Evolutionary conservation across 2,797 vertebrate species (phyloP).

Genomic region (Naso thynnoides): DNA sequence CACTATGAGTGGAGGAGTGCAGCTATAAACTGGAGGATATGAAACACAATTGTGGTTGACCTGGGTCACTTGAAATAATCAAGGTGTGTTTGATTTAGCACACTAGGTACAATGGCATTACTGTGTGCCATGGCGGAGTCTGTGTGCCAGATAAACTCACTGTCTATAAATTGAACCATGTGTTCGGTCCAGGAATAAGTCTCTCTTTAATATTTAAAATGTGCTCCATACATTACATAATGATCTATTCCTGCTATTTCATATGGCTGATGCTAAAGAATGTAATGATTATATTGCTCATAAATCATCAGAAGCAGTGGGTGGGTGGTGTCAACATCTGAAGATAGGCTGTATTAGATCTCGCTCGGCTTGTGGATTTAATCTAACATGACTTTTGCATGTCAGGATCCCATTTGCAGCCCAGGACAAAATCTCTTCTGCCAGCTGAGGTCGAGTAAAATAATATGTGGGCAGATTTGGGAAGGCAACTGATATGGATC

Average conservation of each 20-base stretch:
- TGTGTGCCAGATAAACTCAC: conserved; percentile 26
- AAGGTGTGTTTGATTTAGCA: conserved; percentile 74
- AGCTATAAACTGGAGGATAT: conserved; percentile 76
- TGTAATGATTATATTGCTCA: conserved; percentile 61
- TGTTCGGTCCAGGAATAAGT: conserved; percentile 27
- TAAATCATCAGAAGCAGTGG: conserved; percentile 62
- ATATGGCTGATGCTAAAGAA: conserved; percentile 51
- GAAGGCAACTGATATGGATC: conserved; percentile 65
- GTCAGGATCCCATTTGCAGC: conserved; percentile 73
- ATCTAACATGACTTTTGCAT: conserved; percentile 70
- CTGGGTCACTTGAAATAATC: conserved; percentile 68
- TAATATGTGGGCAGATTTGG: conserved; percentile 78
- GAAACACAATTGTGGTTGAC: conserved; percentile 72
- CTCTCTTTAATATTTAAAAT: conserved; percentile 51
- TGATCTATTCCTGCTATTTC: conserved; percentile 40
- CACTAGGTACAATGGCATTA: conserved; percentile 24
- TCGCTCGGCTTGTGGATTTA: conserved; percentile 48
- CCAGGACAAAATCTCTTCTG: conserved; percentile 45
- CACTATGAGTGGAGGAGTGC: conserved; percentile 28
- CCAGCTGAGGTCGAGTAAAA: conserved; percentile 76
- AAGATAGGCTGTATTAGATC: conserved; percentile 41
- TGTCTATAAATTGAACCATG: conserved; percentile 44
- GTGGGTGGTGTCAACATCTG: conserved; percentile 59
- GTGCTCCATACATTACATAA: conserved; percentile 42
- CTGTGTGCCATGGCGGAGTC: conserved; percentile 43